Evolutionary conservation across 2,113 vertebrate genomes (phyloP), one percentile per base, ranked within the genome.

Genomic region (Albula glossodonta): DNA sequence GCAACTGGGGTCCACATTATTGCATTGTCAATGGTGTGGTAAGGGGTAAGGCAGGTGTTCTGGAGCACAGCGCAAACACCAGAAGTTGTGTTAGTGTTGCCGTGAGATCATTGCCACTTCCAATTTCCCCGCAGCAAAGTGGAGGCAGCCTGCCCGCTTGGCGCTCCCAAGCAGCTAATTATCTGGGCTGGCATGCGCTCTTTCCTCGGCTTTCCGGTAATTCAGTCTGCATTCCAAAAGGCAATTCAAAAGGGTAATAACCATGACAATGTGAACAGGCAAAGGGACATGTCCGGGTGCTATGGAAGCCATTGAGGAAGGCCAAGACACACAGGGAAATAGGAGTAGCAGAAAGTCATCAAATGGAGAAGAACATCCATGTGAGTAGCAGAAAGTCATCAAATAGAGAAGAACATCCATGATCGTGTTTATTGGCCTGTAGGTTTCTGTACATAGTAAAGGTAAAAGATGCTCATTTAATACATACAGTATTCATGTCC

Each of bases 191-290:
- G 91, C 91, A 88, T 88, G 81, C 70, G 90, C 89, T 88, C 88
- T 19, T 17, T 87, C 89, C 87, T 81, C 90, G 91, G 91, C 87
- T 88, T 87, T 87, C 90, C 89, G 86, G 90, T 91, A 87, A 90
- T 53, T 52, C 57, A 13, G 48, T 19, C 78, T 2, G 48, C 53
- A 51, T 91, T 91, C 93, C 90, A 87, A 89, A 41, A 90, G 93
- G 91, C 92, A 90, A 90, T 91, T 91, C 90, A 92, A 94, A 90
- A 89, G 91, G 90, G 90, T 93, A 93, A 95, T 94, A 94, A 94
- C 92, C 90, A 91, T 92, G 90, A 95, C 90, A 91, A 93, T 83
- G 88, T 90, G 78, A 86, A 87, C 88, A 93, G 92, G 91, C 91
- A 91, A 93, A 88, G 86, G 86, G 90, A 86, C 88, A 77, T 89